These are phyloP conservation scores for Coendou prehensilis DNA, from an alignment of 2,797 vertebrate species.

Conservation along the genomic window DNA sequence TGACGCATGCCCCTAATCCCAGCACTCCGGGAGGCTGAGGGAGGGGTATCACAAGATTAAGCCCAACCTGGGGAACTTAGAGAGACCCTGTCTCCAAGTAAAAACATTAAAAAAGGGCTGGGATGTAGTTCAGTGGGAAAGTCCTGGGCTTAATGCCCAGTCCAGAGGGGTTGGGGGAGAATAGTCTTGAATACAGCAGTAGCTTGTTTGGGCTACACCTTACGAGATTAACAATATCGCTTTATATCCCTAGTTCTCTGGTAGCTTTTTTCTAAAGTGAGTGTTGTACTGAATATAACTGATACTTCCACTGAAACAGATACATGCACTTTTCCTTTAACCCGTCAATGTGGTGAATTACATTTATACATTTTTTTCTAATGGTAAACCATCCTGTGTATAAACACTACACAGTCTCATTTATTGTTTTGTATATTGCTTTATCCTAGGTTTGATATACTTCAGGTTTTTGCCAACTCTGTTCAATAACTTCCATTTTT, in stretches of 20 bases:
- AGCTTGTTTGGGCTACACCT: neutral
- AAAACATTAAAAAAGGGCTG: neutral
- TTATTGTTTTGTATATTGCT: neutral
- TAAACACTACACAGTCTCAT: neutral
- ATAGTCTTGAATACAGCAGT: neutral
- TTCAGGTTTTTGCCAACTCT: neutral
- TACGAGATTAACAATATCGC: neutral
- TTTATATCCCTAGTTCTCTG: neutral
- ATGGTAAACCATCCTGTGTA: neutral
- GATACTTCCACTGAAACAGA: neutral
- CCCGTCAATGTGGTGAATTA: neutral
- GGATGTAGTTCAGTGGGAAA: neutral
- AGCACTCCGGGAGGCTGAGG: neutral
- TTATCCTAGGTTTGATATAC: neutral
- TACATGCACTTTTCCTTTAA: neutral
- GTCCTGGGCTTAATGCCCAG: neutral
- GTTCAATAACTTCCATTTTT: neutral
- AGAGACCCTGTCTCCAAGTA: neutral
- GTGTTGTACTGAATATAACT: neutral
- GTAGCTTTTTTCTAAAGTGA: neutral
- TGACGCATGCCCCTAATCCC: neutral
- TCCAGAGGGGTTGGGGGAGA: neutral
- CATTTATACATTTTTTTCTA: neutral
- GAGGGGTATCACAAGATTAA: neutral
- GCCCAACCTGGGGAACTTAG: neutral